These are phyloP conservation scores for Maniola hyperantus DNA, from an alignment of 2,888 invertebrate genomes.

Conservation along the genomic window DNA sequence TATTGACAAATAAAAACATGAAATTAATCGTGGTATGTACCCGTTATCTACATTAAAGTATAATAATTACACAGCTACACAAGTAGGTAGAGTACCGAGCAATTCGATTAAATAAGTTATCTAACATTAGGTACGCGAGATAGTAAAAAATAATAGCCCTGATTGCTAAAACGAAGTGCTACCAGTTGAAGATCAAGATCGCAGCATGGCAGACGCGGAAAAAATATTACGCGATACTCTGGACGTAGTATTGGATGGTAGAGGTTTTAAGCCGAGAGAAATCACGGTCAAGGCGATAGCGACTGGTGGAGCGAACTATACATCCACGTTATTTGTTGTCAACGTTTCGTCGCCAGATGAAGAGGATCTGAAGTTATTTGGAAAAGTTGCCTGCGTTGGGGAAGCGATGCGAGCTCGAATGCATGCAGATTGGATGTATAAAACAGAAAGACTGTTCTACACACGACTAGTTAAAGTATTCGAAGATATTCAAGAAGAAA, in stretches of 20 bases:
- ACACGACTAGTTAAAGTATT: slow-evolving; percentile 49
- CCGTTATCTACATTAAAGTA: too few species aligned
- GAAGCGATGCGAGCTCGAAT: slow-evolving; percentile 48
- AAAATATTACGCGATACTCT: slow-evolving; percentile 43
- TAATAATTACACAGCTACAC: too few species aligned
- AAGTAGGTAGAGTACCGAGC: too few species aligned
- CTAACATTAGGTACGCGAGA: slow-evolving; percentile 5
- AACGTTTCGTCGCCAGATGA: slow-evolving; percentile 45
- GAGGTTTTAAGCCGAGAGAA: slow-evolving; percentile 44
- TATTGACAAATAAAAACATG: too few species aligned
- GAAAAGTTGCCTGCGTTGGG: slow-evolving; percentile 52
- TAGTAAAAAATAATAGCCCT: slow-evolving; percentile 10
- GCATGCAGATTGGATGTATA: slow-evolving; percentile 46
- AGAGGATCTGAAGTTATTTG: slow-evolving; percentile 44
- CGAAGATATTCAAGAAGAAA: slow-evolving; percentile 49
- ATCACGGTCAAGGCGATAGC: slow-evolving; percentile 47
- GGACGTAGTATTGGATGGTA: slow-evolving; percentile 48
- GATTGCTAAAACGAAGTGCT: not conserved
- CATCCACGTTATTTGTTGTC: slow-evolving; percentile 50
- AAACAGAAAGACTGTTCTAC: slow-evolving; percentile 55
- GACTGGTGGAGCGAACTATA: slow-evolving; percentile 58
- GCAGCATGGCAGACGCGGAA: slow-evolving; percentile 50
- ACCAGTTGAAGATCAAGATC: slow-evolving; percentile 29
- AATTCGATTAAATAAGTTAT: slow-evolving; percentile 12
- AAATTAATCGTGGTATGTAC: too few species aligned